These are phyloP conservation scores for Eupithecia insigniata DNA, from an alignment of 2,888 invertebrate species.

Conservation along the genomic window DNA sequence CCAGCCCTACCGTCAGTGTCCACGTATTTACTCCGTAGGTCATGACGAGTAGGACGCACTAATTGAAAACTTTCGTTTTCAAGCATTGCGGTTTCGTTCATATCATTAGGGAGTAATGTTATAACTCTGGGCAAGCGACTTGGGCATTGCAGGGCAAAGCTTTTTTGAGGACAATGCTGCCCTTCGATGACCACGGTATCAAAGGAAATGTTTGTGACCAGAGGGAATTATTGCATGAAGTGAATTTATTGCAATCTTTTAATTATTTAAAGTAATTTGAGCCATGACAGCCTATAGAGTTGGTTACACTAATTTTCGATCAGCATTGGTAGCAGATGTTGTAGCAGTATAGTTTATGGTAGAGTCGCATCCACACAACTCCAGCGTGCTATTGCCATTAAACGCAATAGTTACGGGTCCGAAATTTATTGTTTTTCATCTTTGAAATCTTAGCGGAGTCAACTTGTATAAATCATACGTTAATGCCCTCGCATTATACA, in stretches of 20 bases:
- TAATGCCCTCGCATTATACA: slow-evolving; percentile 83
- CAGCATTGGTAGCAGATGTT: background rate
- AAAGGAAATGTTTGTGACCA: background rate
- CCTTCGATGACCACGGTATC: background rate
- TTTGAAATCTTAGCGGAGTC: slow-evolving; percentile 84
- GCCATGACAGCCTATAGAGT: background rate
- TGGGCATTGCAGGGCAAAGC: background rate
- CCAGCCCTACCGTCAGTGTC: too few relatives aligned
- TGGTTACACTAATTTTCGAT: background rate
- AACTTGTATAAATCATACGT: slow-evolving; percentile 84
- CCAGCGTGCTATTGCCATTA: slow-evolving; percentile 63
- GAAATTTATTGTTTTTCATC: slow-evolving; percentile 85
- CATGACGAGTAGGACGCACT: too few relatives aligned
- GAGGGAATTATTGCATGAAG: background rate
- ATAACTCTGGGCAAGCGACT: background rate
- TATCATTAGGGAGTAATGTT: background rate
- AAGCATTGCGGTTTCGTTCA: too few relatives aligned
- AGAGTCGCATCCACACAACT: slow-evolving; percentile 55
- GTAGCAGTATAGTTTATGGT: background rate
- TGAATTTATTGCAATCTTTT: background rate
- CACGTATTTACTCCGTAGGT: too few relatives aligned
- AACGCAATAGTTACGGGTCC: slow-evolving; percentile 81
- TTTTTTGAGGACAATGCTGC: background rate
- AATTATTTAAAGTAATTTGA: background rate
- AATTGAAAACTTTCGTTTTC: too few relatives aligned